These are phyloP conservation scores for Allophyes oxyacanthae DNA, from an alignment of 2,888 invertebrate genomes.

Conservation along the genomic window DNA sequence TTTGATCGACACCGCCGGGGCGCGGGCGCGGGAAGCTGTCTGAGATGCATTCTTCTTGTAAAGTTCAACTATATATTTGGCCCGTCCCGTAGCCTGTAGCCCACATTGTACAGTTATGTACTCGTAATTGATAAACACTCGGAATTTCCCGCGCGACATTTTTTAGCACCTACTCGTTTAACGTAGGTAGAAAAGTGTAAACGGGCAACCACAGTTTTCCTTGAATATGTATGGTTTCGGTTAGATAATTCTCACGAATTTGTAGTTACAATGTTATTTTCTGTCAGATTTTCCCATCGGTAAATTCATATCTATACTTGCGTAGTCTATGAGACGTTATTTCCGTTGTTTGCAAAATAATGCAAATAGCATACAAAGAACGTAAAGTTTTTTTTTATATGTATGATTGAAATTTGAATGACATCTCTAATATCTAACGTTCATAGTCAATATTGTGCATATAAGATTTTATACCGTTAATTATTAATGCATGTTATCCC, in stretches of 20 bases:
- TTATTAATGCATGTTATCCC: too few relatives aligned
- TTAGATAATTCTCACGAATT: slow-evolving; percentile 24
- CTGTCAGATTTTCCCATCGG: slow-evolving; percentile 12
- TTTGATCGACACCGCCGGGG: slow-evolving; percentile 89
- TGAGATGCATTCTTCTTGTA: slow-evolving; percentile 88
- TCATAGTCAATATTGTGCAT: slow-evolving; percentile 11
- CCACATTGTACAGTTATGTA: slow-evolving; percentile 78
- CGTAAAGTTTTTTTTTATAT: slow-evolving; percentile 8
- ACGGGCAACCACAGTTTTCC: slow-evolving; percentile 35
- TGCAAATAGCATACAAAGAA: slow-evolving; percentile 12
- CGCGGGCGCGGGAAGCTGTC: slow-evolving; percentile 85
- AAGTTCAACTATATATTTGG: slow-evolving; percentile 89
- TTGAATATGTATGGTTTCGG: not conserved
- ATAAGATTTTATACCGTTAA: too few relatives aligned
- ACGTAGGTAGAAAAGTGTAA: slow-evolving; percentile 11
- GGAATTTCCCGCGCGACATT: slow-evolving; percentile 46
- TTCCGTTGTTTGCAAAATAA: slow-evolving; percentile 5
- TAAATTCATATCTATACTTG: slow-evolving; percentile 18
- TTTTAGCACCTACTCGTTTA: slow-evolving; percentile 21
- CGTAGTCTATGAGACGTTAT: not conserved
- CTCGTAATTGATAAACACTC: slow-evolving; percentile 58
- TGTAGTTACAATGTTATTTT: slow-evolving; percentile 7
- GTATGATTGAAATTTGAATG: slow-evolving; percentile 9
- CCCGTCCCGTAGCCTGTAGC: slow-evolving; percentile 71
- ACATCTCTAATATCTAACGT: slow-evolving; percentile 12